Base-by-base conservation (phyloP, 2,113 vertebrate genomes). In the Microtus pennsylvanicus region DNA sequence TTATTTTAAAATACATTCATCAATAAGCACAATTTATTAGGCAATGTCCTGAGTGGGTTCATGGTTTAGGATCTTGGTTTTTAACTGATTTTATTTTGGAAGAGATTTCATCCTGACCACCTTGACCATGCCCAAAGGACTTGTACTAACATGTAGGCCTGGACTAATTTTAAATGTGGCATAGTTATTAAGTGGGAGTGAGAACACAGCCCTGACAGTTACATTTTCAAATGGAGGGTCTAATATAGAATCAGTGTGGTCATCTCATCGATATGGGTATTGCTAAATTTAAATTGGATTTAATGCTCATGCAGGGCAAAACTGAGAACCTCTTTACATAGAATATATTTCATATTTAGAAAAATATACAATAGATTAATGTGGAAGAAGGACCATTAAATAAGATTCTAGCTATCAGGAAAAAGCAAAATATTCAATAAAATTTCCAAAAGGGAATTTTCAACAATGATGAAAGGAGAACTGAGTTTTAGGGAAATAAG, bases 371-470 rank as follows among this genome's bases (percentile, higher is more conserved):
- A 58, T 0, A 24, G 19, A n/a, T 26, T 85, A 38, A 61, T 83
- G 12, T 83, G 3, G 5, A 22, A 61, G 1, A 58, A 61, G 5
- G 74, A 1, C 0, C 4, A 38, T 87, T 21, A 58, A 95, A 47
- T 33, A 69, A 65, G 3, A 24, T 38, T 3, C 7, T 17, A 85
- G 0, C 47, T 76, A 19, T 58, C 17, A 69, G 58, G 77, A 69
- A 50, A 5, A 82, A 21, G 1, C 38, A 42, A 67, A 67, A 61
- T 69, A 1, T 76, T 69, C 13, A 76, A 10, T 38, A 17, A 47
- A 61, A 5, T 13, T 58, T 82, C 21, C 4, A 7, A 3, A 12
- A 30, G 45, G 35, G 1, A 1, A 14, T 12, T 6, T 1, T 4
- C 24, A 89, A 8, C 13, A 1, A 47, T 58, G 45, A 55, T 89